Base-by-base conservation (phyloP, 2,888 invertebrate genomes). In the Ectemnius cavifrons region DNA sequence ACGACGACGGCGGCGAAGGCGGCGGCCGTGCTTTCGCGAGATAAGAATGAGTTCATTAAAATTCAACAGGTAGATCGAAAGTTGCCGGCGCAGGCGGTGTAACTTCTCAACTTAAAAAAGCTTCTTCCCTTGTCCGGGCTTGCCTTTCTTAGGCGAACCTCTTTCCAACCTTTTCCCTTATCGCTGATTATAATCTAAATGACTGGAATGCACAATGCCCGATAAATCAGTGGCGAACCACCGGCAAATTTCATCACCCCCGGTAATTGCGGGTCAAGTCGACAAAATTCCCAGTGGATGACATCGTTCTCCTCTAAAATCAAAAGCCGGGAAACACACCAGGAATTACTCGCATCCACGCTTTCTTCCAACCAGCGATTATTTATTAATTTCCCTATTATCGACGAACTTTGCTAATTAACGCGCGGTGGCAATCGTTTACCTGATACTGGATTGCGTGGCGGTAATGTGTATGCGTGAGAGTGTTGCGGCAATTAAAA, bases 31-130 rank as follows among this genome's bases (percentile, higher is more conserved):
- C 62, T 70, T 46, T 58, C 37, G 45, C 59, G 57, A 66, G 77
- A 77, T 78, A 77, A 82, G 75, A 75, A 75, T 64, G 63, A 70
- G 64, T 68, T 80, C 76, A 73, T 82, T 80, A 80, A 78, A 80
- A 78, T 82, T 82, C 80, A 80, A 82, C 82, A 78, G 78, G 81
- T 81, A 79, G 79, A 77, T 81, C 75, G 75, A 75, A 80, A 80
- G 72, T 80, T 62, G 52, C 56, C 47, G 63, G 60, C 64, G 49
- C 66, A 27, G 37, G 18, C 27, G 37, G 16, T 63, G 65, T 67
- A 73, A 69, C 71, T 78, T 68, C 60, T 37, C 67, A 71, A 80
- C 72, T 80, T 67, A 69, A 77, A 77, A 37, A 75, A 69, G 63
- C 77, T 11, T 64, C 52, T 62, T n/a, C 49, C 49, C 59, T 18